Evolutionary conservation across 2,113 vertebrate genomes (phyloP), one percentile per base, ranked within the genome.

Genomic region (Ochotona curzoniae): DNA sequence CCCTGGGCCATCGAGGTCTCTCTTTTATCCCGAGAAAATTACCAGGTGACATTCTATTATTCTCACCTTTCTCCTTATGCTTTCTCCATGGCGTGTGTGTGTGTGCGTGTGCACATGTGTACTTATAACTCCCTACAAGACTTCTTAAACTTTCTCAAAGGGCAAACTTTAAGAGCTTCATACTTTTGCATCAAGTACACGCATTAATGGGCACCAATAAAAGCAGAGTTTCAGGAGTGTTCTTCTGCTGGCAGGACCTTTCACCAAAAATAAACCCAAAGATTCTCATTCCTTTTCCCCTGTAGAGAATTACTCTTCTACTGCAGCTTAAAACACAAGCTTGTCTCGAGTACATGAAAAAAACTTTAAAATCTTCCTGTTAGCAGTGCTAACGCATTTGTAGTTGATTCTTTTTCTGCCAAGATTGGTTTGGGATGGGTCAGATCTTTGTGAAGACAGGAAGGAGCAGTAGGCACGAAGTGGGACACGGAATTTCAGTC

Each of bases 1-100:
- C 96, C 96, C 94, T 83, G 51, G 97, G 96, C 94, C 97, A 95
- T 96, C 97, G 95, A 97, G 93, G 94, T 96, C 93, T 95, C 88
- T 97, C 90, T 96, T 97, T 95, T 96, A 96, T 97, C 95, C 96
- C 90, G 95, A 95, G 93, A 97, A 97, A 98, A 97, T 97, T 96
- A 95, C 97, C 95, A 97, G 97, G 97, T 98, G 95, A 98, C 96
- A 93, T 94, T 97, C 94, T 92, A 92, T 96, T 97, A 96, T 95
- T 96, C 96, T 98, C 97, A 97, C 97, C 96, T 94, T 97, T 96
- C 93, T 97, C 94, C 97, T 98, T 97, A 97, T 92, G 94, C 96
- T 97, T 94, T 97, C 96, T 96, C 96, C 96, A 97, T 97, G 97
- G 38, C 6, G 38, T 44, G 38, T 44, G 38, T 44, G 38, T 44